Conservation (phyloP, 2,888 invertebrate genomes). For the Arctia plantaginis region DNA sequence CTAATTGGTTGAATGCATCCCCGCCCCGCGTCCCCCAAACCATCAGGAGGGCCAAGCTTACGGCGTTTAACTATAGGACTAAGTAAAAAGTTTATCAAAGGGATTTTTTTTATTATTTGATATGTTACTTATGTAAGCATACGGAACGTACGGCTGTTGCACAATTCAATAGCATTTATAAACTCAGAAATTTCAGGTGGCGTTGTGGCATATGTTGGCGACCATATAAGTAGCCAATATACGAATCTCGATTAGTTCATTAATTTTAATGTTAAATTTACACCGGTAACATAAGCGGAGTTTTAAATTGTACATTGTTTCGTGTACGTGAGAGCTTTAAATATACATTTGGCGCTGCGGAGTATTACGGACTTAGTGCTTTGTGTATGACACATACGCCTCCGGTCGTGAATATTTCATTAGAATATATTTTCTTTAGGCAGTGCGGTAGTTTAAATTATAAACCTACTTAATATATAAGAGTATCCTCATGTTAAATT, state of each 20-base stretch:
- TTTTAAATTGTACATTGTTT: conserved; percentile 4
- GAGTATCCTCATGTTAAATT: neutral
- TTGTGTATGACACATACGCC: conserved; percentile 31
- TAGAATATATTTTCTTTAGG: conserved; percentile 45
- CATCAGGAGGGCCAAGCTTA: too few species aligned
- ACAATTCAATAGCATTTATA: neutral
- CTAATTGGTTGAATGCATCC: too few species aligned
- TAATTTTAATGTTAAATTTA: conserved; percentile 1
- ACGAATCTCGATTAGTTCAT: neutral
- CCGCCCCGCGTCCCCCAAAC: too few species aligned
- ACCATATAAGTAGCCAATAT: neutral
- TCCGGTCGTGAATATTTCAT: conserved; percentile 51
- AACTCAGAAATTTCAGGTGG: too few species aligned
- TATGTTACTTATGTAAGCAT: neutral
- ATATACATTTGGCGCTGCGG: conserved; percentile 31
- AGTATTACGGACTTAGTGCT: conserved; percentile 31
- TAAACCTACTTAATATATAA: conserved; percentile 38
- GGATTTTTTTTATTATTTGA: too few species aligned
- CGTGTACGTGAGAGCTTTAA: conserved; percentile 27
- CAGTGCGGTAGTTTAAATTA: conserved; percentile 46
- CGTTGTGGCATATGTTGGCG: neutral
- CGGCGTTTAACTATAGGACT: too few species aligned
- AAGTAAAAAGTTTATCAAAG: too few species aligned
- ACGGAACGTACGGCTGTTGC: too few species aligned
- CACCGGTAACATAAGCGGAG: neutral